Base-by-base conservation (phyloP, 2,888 invertebrate genomes). In the Cartodere bifasciata region DNA sequence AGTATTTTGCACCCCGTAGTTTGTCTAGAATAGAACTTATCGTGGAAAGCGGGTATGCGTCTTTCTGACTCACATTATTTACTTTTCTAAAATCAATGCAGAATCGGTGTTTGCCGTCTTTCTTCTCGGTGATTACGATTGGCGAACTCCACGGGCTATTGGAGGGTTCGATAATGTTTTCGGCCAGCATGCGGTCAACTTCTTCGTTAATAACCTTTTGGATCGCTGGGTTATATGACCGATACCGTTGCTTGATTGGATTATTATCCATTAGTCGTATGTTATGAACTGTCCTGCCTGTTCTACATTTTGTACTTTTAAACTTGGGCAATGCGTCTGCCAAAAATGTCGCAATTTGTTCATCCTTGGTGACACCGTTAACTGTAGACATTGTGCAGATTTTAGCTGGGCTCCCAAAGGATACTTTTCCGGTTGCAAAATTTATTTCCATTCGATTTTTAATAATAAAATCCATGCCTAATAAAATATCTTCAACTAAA, bases 151-250 rank as follows among this genome's bases (percentile, higher is more conserved):
- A 39, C 5, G 38, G 29, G 16, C 43, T 40, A 7, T 32, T 23
- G 1, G 42, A 40, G n/a, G 32, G 35, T 22, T 40, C 43, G n/a
- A 42, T 40, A 4, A 43, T 29, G 4, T 32, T 32, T 9, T 29
- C 32, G 2, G 2, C 12, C 10, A 38, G 21, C 36, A 38, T 34
- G 4, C 13, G 5, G 6, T 35, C 24, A 2, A 36, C 31, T 23
- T 36, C 31, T 13, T 10, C 28, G 13, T 29, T 29, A n/a, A 31
- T 23, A 20, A 35, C 22, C 16, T 13, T 21, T 30, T 29, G 32
- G 29, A 38, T 34, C 3, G 22, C 29, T 3, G 32, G 30, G 14
- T 38, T 38, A 13, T 31, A 22, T 9, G 27, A 28, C 1, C 31
- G 29, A 15, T 29, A 36, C 23, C 25, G 31, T 22, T 35, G 37